These are phyloP conservation scores for Prorops nasuta DNA, from an alignment of 1,140 invertebrate species.

Conservation along the genomic window DNA sequence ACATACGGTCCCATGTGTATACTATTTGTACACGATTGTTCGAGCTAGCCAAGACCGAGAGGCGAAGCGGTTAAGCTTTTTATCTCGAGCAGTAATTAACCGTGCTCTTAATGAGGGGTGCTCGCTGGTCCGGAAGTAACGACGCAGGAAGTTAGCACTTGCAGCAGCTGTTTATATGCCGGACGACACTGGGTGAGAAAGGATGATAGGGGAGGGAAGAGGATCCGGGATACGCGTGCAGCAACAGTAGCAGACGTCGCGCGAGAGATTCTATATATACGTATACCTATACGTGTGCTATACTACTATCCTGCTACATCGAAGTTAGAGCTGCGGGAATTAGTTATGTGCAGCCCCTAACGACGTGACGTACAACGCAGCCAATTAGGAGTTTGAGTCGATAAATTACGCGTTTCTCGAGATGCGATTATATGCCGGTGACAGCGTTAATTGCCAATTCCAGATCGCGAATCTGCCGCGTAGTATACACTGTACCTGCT, in stretches of 20 bases:
- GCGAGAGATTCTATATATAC: slow-evolving; percentile 19
- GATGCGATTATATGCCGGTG: slow-evolving; percentile 42
- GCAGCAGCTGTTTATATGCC: slow-evolving; percentile 30
- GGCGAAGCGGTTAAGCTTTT: slow-evolving; percentile 15
- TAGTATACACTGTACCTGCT: slow-evolving; percentile 20
- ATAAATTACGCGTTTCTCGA: slow-evolving; percentile 42
- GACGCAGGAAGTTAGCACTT: slow-evolving; percentile 22
- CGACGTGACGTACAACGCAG: slow-evolving; percentile 35
- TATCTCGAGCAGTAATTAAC: slow-evolving; percentile 26
- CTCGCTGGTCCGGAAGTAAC: slow-evolving; percentile 26
- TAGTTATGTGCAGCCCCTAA: slow-evolving; percentile 35
- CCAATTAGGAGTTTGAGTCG: slow-evolving; percentile 46
- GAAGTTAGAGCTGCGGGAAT: slow-evolving; percentile 35
- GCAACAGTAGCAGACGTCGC: background rate
- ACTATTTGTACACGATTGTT: too few relatives aligned
- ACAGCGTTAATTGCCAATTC: slow-evolving; percentile 45
- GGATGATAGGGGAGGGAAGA: background rate
- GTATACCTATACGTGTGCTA: too few relatives aligned
- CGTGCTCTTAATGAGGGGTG: slow-evolving; percentile 24
- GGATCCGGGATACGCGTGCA: background rate
- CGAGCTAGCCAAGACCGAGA: too few relatives aligned
- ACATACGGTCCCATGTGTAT: slow-evolving; percentile 15
- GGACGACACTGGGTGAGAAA: slow-evolving; percentile 6
- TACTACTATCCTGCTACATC: slow-evolving; percentile 26
- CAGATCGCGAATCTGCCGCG: slow-evolving; percentile 31